Evolutionary conservation across 37 sponge, comb jelly and placozoan genomes (phyloP), one percentile per base, ranked within the genome.

Genomic region (Aphrocallistes beatrix): DNA sequence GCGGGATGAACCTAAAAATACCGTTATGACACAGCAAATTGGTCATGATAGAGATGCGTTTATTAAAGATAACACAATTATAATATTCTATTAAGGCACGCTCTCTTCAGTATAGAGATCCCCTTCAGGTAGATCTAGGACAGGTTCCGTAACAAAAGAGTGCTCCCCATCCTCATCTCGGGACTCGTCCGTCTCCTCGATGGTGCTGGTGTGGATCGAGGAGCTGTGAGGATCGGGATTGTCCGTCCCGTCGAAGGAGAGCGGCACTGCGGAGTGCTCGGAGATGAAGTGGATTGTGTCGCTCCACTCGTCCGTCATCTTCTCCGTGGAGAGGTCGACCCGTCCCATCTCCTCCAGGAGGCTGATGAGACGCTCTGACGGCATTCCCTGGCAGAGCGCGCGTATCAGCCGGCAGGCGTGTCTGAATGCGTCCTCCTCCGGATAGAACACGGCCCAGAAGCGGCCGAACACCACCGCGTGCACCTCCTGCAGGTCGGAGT

Each of bases 301-400:
- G 34, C 75, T 60, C 75, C 75, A 60, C 75, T 60, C 75, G 75
- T 60, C 75, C 3, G 75, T 60, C 75, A 60, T 60, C 75, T 60
- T 60, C 75, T 60, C 75, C 6, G 75, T 60, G 75, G 75, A 60
- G 28, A 60, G 75, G 34, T 60, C 75, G 25, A 60, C 75, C 34
- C 75, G 25, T 3, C 75, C 75, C 75, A 60, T 60, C 34, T 60
- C 75, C 75, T 60, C 75, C 25, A 60, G 75, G 6, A 60, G 34
- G 75, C n/a, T 3, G 10, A 60, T 60, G 17, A 60, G 75, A 3
- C 75, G 75, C 75, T 60, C 75, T 6, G 75, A 60, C 3, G 75
- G 75, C 75, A 60, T 60, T 6, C n/a, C 75, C 75, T 60, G 28
- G 34, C 75, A 60, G 75, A 60, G 75, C 34, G 75, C 75, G 34